Base-by-base conservation (phyloP, 2,888 invertebrate genomes). In the Dermolepida albohirtum region DNA sequence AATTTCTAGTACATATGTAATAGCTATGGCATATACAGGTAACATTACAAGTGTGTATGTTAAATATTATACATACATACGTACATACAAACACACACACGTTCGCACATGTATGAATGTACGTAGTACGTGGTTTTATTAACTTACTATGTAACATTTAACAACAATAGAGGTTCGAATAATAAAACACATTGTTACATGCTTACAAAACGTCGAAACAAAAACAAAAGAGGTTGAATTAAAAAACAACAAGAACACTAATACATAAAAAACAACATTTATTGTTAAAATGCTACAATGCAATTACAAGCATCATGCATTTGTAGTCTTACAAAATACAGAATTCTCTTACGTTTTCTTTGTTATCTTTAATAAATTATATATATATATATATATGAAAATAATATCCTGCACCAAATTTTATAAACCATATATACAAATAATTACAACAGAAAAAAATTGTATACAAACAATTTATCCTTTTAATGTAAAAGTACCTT, bases 211-310 rank as follows among this genome's bases (percentile, higher is more conserved):
- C 17, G 34, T 34, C 34, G 10, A 34, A 52, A 66, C 64, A 44
- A 54, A 64, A 67, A 63, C 10, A 43, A 57, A 59, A 39, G 62
- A 54, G 50, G 50, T 55, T 54, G 17, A 63, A 51, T 63, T 57
- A 62, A 43, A 65, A 59, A 70, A 64, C 22, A 47, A 59, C 63
- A 62, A 55, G 50, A 64, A 70, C 54, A 70, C 47, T 29, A 59
- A 29, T 47, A 47, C 44, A 44, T 41, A 49, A 67, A 65, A 69
- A 71, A 82, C 84, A 83, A 77, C 87, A 87, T 86, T 87, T 76
- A 88, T 87, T 79, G 87, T 87, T 71, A 88, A 71, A 69, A 66
- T 64, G 69, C 74, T 67, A 69, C 64, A 71, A 72, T 71, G 72
- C 70, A 71, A 70, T 34, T 71, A 72, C 70, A 73, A 69, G 72